These are phyloP conservation scores for Pseudomyrmex concolor DNA, from an alignment of 1,140 invertebrate genomes.

Conservation along the genomic window DNA sequence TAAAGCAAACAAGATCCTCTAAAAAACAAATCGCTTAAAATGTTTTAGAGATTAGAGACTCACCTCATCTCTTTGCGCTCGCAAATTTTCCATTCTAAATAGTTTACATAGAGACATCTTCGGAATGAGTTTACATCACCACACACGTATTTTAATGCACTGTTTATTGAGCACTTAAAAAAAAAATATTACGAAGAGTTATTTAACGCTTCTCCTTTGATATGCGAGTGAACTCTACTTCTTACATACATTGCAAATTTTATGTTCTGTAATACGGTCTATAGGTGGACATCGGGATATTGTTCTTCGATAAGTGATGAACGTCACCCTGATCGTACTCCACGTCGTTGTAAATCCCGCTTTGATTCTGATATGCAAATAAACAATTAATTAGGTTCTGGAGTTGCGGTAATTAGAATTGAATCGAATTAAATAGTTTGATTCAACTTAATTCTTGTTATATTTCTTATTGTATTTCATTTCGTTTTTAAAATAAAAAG, in stretches of 20 bases:
- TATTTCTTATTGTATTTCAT: neutral
- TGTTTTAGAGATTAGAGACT: neutral
- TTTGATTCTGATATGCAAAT: slow-evolving; percentile 89
- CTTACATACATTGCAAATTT: slow-evolving; percentile 38
- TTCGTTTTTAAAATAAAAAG: neutral
- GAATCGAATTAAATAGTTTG: neutral
- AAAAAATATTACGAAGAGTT: slow-evolving; percentile 34
- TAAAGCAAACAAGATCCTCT: slow-evolving; percentile 1
- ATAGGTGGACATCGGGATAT: slow-evolving; percentile 90
- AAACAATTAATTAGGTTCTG: neutral
- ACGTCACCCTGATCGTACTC: slow-evolving; percentile 91
- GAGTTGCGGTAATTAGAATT: neutral
- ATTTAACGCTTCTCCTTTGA: slow-evolving; percentile 8
- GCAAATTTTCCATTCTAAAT: neutral
- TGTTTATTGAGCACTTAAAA: slow-evolving; percentile 52
- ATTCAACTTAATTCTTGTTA: too few relatives aligned
- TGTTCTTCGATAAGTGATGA: slow-evolving; percentile 86
- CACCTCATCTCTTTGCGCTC: neutral
- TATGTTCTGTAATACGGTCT: slow-evolving; percentile 84
- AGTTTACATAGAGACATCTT: neutral
- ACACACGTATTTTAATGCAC: slow-evolving; percentile 13
- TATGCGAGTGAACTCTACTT: slow-evolving; percentile 1
- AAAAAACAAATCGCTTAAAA: slow-evolving; percentile 16
- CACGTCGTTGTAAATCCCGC: slow-evolving; percentile 94
- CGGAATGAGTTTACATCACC: slow-evolving; percentile 4